A percentile compares a stretch with the other conserved stretches of the same genome.
These are phyloP conservation scores for Protonibea diacanthus DNA, from an alignment of 2,797 vertebrate genomes.

Conservation along the genomic window DNA sequence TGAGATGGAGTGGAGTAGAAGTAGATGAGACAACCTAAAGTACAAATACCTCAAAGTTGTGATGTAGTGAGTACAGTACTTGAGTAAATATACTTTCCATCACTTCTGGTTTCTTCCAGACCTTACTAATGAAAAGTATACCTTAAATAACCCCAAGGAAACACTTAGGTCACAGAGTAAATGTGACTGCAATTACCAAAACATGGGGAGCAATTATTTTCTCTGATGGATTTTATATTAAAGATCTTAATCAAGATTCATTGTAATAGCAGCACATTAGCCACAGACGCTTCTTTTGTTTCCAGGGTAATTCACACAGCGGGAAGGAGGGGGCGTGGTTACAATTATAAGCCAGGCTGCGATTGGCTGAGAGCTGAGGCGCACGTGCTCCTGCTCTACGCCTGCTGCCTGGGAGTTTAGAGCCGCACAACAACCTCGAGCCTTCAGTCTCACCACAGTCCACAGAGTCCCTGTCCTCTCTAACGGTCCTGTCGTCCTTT, in stretches of 20 bases:
- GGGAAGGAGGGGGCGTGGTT: slow-evolving; percentile 60
- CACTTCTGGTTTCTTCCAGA: neutral
- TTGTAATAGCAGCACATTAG: slow-evolving; percentile 7
- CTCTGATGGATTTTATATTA: neutral
- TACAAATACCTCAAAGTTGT: neutral
- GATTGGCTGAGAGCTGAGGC: slow-evolving; percentile 76
- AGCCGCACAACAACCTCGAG: slow-evolving; percentile 51
- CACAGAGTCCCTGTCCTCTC: neutral
- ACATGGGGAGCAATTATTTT: neutral
- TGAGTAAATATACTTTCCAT: neutral
- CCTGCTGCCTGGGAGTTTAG: slow-evolving; percentile 52
- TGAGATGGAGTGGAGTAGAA: neutral
- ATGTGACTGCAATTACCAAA: slow-evolving; percentile 4
- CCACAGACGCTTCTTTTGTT: slow-evolving; percentile 15
- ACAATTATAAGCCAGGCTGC: slow-evolving; percentile 49
- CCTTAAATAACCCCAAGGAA: neutral
- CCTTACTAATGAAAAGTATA: neutral
- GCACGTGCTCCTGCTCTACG: slow-evolving; percentile 77
- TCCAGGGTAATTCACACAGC: slow-evolving; percentile 33
- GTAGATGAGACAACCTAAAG: too few species aligned
- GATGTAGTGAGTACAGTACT: too few species aligned
- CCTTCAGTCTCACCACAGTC: neutral
- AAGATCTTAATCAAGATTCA: slow-evolving; percentile 10
- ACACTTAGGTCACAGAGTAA: neutral
- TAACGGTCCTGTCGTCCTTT: neutral